Percentiles rank a stretch among this genome's conserved stretches.
These are phyloP conservation scores for Eremobia ochroleuca DNA, from an alignment of 2,888 invertebrate genomes.

Conservation along the genomic window DNA sequence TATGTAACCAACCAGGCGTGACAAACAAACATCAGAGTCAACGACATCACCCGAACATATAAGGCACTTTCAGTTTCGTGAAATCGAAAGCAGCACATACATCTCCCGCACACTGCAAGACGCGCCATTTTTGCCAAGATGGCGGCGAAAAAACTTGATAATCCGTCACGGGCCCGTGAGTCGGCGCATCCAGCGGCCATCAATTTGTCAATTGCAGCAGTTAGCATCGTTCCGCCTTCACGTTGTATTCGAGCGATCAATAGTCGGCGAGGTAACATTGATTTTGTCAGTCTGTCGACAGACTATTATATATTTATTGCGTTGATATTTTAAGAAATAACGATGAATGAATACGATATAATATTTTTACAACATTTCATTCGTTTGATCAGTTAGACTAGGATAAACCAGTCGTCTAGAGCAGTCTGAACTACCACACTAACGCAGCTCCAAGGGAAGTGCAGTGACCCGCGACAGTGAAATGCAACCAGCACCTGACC, in stretches of 20 bases:
- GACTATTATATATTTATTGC: no score
- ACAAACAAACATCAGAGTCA: constrained; percentile 90
- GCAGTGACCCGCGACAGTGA: constrained; percentile 86
- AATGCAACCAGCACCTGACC: constrained; percentile 81
- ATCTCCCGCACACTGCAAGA: constrained; percentile 81
- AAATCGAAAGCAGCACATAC: constrained; percentile 88
- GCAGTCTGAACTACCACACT: constrained; percentile 32
- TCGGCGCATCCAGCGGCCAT: constrained; percentile 77
- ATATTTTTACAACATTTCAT: background rate
- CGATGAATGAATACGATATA: background rate
- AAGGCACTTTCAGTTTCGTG: constrained; percentile 89
- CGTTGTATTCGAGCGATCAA: constrained; percentile 61
- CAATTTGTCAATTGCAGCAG: constrained; percentile 82
- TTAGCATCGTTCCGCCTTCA: constrained; percentile 69
- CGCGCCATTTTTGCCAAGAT: constrained; percentile 86
- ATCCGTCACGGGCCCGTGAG: constrained; percentile 83
- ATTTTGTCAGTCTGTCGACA: constrained; percentile 37
- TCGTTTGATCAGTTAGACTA: background rate
- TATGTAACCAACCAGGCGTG: constrained; percentile 84
- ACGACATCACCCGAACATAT: constrained; percentile 89
- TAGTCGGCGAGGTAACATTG: constrained; percentile 25
- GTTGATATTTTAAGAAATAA: constrained; percentile 19
- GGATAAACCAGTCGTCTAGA: constrained; percentile 30
- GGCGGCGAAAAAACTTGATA: constrained; percentile 84
- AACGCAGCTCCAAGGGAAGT: constrained; percentile 66